Evolutionary conservation across 2,113 vertebrate species (phyloP).

Genomic region (Sarotherodon lohbergeri): DNA sequence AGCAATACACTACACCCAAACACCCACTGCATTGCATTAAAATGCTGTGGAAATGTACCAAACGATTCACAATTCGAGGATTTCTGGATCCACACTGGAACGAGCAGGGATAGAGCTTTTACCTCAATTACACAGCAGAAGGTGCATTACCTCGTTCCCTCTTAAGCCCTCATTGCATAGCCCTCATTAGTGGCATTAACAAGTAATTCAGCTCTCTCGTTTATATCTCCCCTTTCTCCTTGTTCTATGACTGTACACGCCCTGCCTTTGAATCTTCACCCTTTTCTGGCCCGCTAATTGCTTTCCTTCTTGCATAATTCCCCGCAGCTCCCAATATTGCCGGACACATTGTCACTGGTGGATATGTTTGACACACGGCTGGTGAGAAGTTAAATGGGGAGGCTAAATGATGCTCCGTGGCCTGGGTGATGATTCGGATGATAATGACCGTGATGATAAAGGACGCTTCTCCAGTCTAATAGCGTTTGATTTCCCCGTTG

Average conservation of each 20-base stretch:
- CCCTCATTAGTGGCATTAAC: conserved; percentile 63
- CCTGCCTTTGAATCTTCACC: conserved; percentile 45
- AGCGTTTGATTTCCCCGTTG: conserved; percentile 68
- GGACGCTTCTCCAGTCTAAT: conserved; percentile 60
- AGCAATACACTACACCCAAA: neutral
- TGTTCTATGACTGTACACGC: conserved; percentile 36
- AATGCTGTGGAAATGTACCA: neutral
- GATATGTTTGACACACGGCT: conserved; percentile 45
- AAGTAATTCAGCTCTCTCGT: conserved; percentile 46
- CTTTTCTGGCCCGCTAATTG: conserved; percentile 55
- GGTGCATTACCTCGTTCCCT: conserved; percentile 27
- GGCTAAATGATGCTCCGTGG: conserved; percentile 59
- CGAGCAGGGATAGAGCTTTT: neutral
- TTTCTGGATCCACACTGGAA: neutral
- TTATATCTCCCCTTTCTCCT: conserved; percentile 17
- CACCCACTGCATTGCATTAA: neutral
- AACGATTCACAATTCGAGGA: neutral
- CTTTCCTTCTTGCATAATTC: conserved; percentile 56
- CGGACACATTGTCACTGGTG: conserved; percentile 55
- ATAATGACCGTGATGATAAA: conserved; percentile 66
- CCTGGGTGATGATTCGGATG: conserved; percentile 55
- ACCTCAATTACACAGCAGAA: conserved; percentile 23
- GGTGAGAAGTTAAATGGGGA: conserved; percentile 59
- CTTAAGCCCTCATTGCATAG: neutral
- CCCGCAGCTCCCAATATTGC: conserved; percentile 34